A percentile compares a stretch with the other conserved stretches of the same genome.
Conservation (phyloP, 2,888 invertebrate genomes). For the Drosophila colorata region DNA sequence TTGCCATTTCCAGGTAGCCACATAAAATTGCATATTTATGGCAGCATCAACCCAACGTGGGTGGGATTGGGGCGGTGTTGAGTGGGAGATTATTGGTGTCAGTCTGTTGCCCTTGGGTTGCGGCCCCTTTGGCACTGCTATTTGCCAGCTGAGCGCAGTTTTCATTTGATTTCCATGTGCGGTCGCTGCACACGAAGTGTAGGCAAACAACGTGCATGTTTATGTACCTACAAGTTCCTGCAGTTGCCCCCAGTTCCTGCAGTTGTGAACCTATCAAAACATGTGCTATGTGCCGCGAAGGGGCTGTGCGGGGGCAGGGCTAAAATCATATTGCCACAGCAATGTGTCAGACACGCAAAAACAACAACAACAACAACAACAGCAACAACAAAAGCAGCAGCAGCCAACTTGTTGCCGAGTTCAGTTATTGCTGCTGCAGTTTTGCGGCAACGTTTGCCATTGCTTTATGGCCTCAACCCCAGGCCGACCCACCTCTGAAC, state of each 20-base stretch:
- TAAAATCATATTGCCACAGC: constrained; percentile 43
- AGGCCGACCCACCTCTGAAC: neutral
- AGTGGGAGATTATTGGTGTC: constrained; percentile 31
- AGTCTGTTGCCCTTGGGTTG: constrained; percentile 43
- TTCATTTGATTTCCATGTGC: constrained; percentile 59
- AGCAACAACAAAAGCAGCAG: constrained; percentile 8
- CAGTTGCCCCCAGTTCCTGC: constrained; percentile 5
- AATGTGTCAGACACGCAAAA: constrained; percentile 33
- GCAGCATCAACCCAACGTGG: constrained; percentile 10
- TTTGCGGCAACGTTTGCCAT: constrained; percentile 33
- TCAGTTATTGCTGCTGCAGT: constrained; percentile 28
- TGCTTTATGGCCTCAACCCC: constrained; percentile 17
- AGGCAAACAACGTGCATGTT: constrained; percentile 39
- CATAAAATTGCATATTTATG: constrained; percentile 65
- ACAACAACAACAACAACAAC: constrained; percentile 1
- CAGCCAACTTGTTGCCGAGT: constrained; percentile 51
- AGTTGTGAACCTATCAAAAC: constrained; percentile 35
- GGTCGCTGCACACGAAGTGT: constrained; percentile 43
- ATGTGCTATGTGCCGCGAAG: constrained; percentile 13
- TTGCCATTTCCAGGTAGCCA: constrained; percentile 25
- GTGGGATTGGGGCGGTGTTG: no score
- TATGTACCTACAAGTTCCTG: constrained; percentile 15
- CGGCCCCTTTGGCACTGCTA: neutral
- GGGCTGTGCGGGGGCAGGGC: constrained; percentile 6
- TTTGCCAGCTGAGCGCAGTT: constrained; percentile 42